These are phyloP conservation scores for Drosophila cognata DNA, from an alignment of 2,888 invertebrate species.

Conservation along the genomic window DNA sequence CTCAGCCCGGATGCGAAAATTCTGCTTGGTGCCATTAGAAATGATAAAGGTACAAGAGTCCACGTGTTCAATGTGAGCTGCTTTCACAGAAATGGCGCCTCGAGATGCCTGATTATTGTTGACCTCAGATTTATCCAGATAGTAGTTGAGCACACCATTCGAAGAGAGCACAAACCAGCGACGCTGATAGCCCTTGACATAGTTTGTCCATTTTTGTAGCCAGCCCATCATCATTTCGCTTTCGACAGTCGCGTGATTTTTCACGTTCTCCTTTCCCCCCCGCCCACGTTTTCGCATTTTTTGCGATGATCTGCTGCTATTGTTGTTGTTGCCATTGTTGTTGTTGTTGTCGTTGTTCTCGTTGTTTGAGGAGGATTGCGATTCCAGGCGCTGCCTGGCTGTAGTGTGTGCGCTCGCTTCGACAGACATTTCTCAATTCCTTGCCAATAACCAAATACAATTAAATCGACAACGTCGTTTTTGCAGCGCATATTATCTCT, in stretches of 20 bases:
- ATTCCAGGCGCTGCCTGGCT: slow-evolving; percentile 21
- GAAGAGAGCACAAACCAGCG: slow-evolving; percentile 99
- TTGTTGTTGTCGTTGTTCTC: slow-evolving; percentile 7
- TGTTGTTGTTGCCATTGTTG: slow-evolving; percentile 3
- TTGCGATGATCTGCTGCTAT: slow-evolving; percentile 21
- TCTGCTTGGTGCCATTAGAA: slow-evolving; percentile 98
- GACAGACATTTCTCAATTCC: slow-evolving; percentile 47
- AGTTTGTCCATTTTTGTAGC: slow-evolving; percentile 99
- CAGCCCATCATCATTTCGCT: slow-evolving; percentile 89
- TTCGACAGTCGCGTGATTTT: slow-evolving; percentile 8
- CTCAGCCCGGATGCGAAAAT: slow-evolving; percentile 93
- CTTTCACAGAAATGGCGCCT: slow-evolving; percentile 97
- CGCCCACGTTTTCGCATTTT: slow-evolving; percentile 24
- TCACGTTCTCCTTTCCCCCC: not conserved
- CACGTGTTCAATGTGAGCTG: slow-evolving; percentile 96
- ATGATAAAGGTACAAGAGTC: slow-evolving; percentile 98
- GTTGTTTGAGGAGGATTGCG: slow-evolving; percentile 1
- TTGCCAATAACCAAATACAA: slow-evolving; percentile 30
- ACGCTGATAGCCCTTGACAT: slow-evolving; percentile 98
- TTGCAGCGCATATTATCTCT: slow-evolving; percentile 25
- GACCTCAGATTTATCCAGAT: slow-evolving; percentile 98
- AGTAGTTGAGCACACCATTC: slow-evolving; percentile 93
- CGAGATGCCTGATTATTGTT: slow-evolving; percentile 91
- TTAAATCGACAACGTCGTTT: slow-evolving; percentile 19
- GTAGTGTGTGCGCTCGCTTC: slow-evolving; percentile 18